Conservation (phyloP, 2,113 vertebrate genomes). For the Pachypanchax playfairii region DNA sequence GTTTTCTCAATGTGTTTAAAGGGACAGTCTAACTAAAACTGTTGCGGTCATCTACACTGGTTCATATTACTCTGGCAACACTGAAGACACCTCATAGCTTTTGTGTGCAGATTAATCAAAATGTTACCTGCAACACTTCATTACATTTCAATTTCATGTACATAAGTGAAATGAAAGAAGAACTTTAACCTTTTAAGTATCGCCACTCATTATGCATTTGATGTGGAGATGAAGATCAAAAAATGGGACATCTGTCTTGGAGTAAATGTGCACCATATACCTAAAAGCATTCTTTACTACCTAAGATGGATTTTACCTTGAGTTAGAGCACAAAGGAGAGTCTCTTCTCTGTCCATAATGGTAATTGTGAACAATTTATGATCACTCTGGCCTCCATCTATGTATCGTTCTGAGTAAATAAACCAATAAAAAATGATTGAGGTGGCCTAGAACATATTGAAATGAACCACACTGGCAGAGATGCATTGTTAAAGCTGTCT, state of each 20-base stretch:
- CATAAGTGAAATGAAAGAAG: constrained; percentile 12
- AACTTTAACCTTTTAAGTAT: not conserved
- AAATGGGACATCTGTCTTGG: constrained; percentile 19
- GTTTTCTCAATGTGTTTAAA: constrained; percentile 41
- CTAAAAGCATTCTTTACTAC: constrained; percentile 32
- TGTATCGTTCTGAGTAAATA: constrained; percentile 74
- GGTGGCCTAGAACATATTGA: constrained; percentile 66
- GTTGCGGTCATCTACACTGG: constrained; percentile 15
- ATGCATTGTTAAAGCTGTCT: constrained; percentile 70
- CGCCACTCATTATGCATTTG: constrained; percentile 3
- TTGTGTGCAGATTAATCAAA: constrained; percentile 10
- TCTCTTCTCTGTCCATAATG: constrained; percentile 55
- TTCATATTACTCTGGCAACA: no score
- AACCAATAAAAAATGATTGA: constrained; percentile 74
- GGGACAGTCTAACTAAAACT: constrained; percentile 39
- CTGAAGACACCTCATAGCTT: constrained; percentile 17
- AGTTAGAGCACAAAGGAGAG: constrained; percentile 58
- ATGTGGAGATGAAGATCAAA: constrained; percentile 10
- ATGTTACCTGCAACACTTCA: constrained; percentile 19
- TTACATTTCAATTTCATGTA: constrained; percentile 28
- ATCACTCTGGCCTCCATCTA: constrained; percentile 59
- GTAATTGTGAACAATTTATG: constrained; percentile 73
- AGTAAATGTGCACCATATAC: constrained; percentile 32
- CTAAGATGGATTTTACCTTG: constrained; percentile 45
- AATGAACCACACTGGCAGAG: constrained; percentile 60